A percentile compares a stretch with the other conserved stretches of the same genome.
Conservation (phyloP, 2,113 vertebrate species). For the Cacatua alba region DNA sequence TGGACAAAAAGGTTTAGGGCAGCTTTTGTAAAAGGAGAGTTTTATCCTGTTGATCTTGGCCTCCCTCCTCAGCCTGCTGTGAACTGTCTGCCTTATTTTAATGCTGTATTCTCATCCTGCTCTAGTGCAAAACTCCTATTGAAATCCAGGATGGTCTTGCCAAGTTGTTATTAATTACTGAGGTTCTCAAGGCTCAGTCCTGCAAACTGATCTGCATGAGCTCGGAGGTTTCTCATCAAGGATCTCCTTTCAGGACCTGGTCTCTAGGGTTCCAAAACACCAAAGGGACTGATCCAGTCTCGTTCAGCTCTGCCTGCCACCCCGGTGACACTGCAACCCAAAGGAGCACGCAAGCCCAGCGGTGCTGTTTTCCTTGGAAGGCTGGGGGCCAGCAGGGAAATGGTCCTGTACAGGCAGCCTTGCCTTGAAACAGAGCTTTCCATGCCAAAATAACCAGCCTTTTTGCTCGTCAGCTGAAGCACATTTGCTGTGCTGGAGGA, state of each 20-base stretch:
- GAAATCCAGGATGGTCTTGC: slow-evolving; percentile 14
- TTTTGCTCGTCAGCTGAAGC: neutral
- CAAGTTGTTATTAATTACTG: slow-evolving; percentile 66
- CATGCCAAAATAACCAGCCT: slow-evolving; percentile 34
- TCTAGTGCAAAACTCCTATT: slow-evolving; percentile 42
- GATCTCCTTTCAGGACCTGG: slow-evolving; percentile 29
- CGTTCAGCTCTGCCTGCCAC: neutral
- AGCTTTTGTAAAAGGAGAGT: slow-evolving; percentile 60
- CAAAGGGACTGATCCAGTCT: neutral
- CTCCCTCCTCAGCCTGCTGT: slow-evolving; percentile 57
- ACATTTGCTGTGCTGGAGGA: neutral
- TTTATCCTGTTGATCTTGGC: slow-evolving; percentile 70
- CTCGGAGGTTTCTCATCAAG: slow-evolving; percentile 35
- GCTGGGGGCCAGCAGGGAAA: neutral
- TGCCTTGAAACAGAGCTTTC: neutral
- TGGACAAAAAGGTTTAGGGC: slow-evolving; percentile 54
- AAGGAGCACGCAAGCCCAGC: neutral
- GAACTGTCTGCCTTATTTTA: slow-evolving; percentile 66
- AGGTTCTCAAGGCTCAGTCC: slow-evolving; percentile 20
- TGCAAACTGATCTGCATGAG: slow-evolving; percentile 57
- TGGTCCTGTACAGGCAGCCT: neutral
- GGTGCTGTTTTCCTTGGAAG: neutral
- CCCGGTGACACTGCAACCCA: neutral
- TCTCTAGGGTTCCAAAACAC: neutral
- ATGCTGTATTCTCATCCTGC: slow-evolving; percentile 49